Conservation (phyloP, 2,797 vertebrate genomes). For the Pipistrellus nathusii region DNA sequence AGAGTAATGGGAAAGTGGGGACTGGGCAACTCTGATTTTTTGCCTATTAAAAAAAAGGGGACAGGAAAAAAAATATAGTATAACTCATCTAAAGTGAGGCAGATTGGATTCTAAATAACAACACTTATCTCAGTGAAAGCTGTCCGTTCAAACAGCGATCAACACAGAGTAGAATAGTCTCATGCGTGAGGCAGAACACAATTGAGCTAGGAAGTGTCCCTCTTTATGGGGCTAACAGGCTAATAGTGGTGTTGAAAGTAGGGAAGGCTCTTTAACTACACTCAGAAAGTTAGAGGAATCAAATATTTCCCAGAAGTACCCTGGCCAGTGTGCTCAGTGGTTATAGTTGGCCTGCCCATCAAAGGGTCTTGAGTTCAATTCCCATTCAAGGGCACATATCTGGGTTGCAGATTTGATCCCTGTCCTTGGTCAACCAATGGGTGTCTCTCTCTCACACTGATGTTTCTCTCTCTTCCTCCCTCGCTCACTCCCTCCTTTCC, state of each 20-base stretch:
- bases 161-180: background rate
- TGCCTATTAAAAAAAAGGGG: background rate
- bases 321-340: no score
- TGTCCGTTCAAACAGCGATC: background rate
- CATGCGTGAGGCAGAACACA: background rate
- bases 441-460: no score
- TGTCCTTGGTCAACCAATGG: no score
- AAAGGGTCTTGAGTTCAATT: no score
- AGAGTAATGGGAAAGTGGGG: background rate
- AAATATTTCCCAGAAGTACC: background rate
- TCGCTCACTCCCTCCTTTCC: no score
- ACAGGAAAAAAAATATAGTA: background rate
- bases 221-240: background rate
- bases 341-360: no score
- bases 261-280: background rate
- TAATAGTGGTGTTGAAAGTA: background rate
- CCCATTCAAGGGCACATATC: no score
- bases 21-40: background rate
- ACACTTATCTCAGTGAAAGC: background rate
- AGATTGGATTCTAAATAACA: background rate
- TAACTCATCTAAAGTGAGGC: background rate
- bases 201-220: background rate
- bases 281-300: background rate
- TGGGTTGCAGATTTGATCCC: no score
- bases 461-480: no score